A percentile compares a stretch with the other conserved stretches of the same genome.
phyloP scores from a whole-genome alignment of 1,140 invertebrate species.

The Zelostemma sp. region DNA sequence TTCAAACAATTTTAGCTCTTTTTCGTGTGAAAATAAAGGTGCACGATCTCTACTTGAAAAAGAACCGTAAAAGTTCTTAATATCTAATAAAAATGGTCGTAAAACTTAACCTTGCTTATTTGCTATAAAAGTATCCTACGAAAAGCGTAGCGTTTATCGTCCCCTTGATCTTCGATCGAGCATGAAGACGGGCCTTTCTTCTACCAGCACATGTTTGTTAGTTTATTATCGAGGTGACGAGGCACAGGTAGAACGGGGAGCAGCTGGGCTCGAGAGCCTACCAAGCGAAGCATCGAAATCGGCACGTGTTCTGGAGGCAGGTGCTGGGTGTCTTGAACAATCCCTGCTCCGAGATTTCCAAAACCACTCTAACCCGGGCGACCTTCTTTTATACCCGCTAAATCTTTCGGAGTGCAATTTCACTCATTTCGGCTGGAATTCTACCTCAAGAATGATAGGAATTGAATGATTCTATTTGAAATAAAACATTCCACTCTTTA shows the following conservation, averaged over 20 bases:
- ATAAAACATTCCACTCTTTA: too few relatives aligned
- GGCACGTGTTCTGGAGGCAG: slow-evolving; percentile 65
- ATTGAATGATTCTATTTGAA: too few relatives aligned
- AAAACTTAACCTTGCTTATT: not conserved
- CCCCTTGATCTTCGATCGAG: not conserved
- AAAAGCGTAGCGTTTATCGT: not conserved
- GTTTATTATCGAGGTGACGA: slow-evolving; percentile 17
- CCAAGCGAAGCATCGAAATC: slow-evolving; percentile 40
- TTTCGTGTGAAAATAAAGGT: too few relatives aligned
- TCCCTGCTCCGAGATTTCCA: slow-evolving; percentile 59
- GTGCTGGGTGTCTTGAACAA: slow-evolving; percentile 63
- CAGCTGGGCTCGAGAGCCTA: slow-evolving; percentile 55
- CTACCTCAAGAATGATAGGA: too few relatives aligned
- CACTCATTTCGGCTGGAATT: too few relatives aligned
- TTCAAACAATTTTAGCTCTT: too few relatives aligned
- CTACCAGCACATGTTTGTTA: slow-evolving; percentile 2
- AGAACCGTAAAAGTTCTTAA: not conserved
- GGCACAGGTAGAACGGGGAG: slow-evolving; percentile 36
- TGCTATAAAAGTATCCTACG: not conserved
- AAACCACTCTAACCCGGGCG: too few relatives aligned
- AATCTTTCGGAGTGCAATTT: too few relatives aligned
- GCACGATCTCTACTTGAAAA: too few relatives aligned
- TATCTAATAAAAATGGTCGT: not conserved
- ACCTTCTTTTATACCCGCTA: too few relatives aligned
- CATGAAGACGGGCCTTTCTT: not conserved